Conservation (phyloP, 2,113 vertebrate species). For the Callopanchax toddi region DNA sequence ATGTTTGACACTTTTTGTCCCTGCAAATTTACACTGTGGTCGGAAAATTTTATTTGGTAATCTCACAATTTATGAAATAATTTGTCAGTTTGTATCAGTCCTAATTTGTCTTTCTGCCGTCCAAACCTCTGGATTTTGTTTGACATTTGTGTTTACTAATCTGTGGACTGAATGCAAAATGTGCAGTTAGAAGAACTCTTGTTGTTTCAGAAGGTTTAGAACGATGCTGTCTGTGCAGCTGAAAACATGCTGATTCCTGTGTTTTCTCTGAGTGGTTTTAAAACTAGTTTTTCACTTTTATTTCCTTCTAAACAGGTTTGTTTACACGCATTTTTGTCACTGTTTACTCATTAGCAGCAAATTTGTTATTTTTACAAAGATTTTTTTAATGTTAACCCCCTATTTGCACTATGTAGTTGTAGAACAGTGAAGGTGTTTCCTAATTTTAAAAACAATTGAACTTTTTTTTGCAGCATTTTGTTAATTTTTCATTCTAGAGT, state of each 20-base stretch:
- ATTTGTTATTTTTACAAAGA: conserved; percentile 17
- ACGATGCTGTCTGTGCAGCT: no score
- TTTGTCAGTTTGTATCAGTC: not conserved
- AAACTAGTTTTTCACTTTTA: conserved; percentile 21
- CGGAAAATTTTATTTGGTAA: not conserved
- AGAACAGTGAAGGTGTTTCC: conserved; percentile 23
- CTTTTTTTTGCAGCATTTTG: conserved; percentile 39
- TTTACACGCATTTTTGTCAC: conserved; percentile 56
- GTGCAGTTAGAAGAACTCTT: no score
- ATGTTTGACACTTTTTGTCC: not conserved
- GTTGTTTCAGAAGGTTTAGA: no score
- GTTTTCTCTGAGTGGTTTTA: no score
- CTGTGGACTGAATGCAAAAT: no score
- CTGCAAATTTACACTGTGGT: not conserved
- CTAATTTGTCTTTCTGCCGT: not conserved
- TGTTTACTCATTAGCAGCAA: conserved; percentile 32
- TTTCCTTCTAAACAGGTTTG: conserved; percentile 44
- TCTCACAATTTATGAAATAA: not conserved
- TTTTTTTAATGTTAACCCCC: conserved; percentile 10
- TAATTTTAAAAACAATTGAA: no score
- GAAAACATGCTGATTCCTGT: no score
- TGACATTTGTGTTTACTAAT: not conserved
- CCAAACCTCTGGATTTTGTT: not conserved
- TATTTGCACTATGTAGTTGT: conserved; percentile 8
- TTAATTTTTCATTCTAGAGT: conserved; percentile 14